phyloP scores from a whole-genome alignment of 2,888 invertebrate genomes.

The Corythucha ciliata region DNA sequence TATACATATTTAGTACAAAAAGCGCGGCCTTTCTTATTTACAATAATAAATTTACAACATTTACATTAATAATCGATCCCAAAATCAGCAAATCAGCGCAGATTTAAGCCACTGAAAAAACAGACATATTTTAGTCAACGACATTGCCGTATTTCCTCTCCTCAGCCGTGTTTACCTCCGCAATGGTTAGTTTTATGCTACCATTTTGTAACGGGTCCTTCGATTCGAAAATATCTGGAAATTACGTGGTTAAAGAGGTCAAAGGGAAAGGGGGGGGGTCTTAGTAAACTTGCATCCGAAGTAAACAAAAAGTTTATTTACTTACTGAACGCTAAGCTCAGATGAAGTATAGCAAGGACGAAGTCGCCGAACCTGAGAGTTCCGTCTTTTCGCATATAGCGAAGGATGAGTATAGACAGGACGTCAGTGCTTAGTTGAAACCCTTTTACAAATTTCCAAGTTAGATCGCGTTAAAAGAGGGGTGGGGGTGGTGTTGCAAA shows the following conservation, averaged over 20 bases:
- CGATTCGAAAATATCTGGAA: slow-evolving; percentile 59
- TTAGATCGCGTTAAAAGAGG: background rate
- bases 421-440: slow-evolving; percentile 79
- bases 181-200: slow-evolving; percentile 66
- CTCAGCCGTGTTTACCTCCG: slow-evolving; percentile 63
- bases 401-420: slow-evolving; percentile 66
- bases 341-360: slow-evolving; percentile 77
- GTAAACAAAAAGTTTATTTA: slow-evolving; percentile 25
- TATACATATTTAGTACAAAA: no score
- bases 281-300: background rate
- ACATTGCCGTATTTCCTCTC: no score
- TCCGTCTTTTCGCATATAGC: slow-evolving; percentile 88
- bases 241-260: slow-evolving; percentile 17
- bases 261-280: background rate
- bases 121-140: no score
- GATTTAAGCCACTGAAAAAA: slow-evolving; percentile 65
- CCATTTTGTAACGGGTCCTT: slow-evolving; percentile 74
- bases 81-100: slow-evolving; percentile 55
- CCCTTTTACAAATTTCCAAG: slow-evolving; percentile 47
- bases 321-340: slow-evolving; percentile 81
- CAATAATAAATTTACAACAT: slow-evolving; percentile 16
- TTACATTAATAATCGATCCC: background rate
- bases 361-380: slow-evolving; percentile 86
- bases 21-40: no score
- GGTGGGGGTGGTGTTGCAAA: background rate